Conservation (phyloP, 2,797 vertebrate species). For the Lutjanus campechanus region DNA sequence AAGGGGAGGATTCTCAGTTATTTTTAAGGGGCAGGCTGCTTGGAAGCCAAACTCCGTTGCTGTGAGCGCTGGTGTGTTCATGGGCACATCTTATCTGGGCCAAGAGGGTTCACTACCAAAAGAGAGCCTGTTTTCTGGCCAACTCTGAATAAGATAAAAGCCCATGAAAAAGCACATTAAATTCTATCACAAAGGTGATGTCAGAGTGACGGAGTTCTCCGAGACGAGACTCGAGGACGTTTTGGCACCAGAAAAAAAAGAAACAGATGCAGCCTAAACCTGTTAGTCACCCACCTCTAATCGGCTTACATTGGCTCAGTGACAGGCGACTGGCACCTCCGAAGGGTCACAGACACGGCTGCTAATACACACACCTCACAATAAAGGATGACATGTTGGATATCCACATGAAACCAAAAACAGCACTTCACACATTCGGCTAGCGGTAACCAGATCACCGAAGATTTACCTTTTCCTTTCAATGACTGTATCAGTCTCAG, state of each 20-base stretch:
- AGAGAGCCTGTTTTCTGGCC: constrained; percentile 19
- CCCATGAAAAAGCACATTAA: constrained; percentile 62
- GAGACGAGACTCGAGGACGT: constrained; percentile 59
- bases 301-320: constrained; percentile 86
- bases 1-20: constrained; percentile 50
- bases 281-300: constrained; percentile 86
- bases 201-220: constrained; percentile 70
- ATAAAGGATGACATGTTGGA: constrained; percentile 76
- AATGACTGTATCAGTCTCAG: constrained; percentile 24
- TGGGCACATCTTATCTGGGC: constrained; percentile 45
- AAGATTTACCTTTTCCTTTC: constrained; percentile 12
- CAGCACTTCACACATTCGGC: constrained; percentile 65
- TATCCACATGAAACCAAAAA: constrained; percentile 74
- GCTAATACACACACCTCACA: constrained; percentile 65
- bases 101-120: constrained; percentile 43
- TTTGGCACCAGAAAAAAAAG: constrained; percentile 78
- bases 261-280: constrained; percentile 87
- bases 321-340: constrained; percentile 82
- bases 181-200: constrained; percentile 72
- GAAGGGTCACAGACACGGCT: constrained; percentile 77
- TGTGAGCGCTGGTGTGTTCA: constrained; percentile 45
- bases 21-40: constrained; percentile 48
- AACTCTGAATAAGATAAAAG: constrained; percentile 52
- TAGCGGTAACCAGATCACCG: constrained; percentile 33
- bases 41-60: constrained; percentile 51